These are phyloP conservation scores for Odontomyia ornata DNA, from an alignment of 2,888 invertebrate species.

Conservation along the genomic window DNA sequence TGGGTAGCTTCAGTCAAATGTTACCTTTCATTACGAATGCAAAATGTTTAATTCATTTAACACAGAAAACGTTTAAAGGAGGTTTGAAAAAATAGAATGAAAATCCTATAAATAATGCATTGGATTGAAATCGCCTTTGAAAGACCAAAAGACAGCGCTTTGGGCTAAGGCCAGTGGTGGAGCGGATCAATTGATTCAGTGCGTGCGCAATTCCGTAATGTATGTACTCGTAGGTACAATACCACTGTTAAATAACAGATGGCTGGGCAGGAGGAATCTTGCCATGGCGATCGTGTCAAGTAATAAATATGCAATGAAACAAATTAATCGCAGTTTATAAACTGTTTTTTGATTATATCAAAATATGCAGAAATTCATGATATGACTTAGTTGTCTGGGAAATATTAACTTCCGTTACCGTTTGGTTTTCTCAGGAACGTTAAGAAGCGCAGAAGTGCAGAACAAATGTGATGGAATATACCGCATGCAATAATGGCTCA, in stretches of 20 bases:
- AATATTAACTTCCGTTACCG: no score
- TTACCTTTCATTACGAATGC: constrained; percentile 7
- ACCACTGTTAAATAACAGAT: background rate
- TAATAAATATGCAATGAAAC: constrained; percentile 38
- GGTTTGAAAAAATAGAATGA: constrained; percentile 4
- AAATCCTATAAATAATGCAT: constrained; percentile 35
- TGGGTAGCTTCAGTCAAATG: constrained; percentile 17
- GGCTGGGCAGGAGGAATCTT: background rate
- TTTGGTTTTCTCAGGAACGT: no score
- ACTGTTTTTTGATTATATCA: background rate
- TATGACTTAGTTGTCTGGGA: no score
- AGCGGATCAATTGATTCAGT: background rate
- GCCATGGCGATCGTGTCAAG: background rate
- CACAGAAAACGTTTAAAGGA: constrained; percentile 11
- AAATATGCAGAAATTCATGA: background rate
- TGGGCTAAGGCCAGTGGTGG: background rate
- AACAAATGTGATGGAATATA: no score
- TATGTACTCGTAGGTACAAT: background rate
- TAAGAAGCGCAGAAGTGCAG: no score
- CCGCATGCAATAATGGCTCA: no score
- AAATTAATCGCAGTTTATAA: constrained; percentile 19
- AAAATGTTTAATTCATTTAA: constrained; percentile 34
- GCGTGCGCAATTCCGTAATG: constrained; percentile 6
- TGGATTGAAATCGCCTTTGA: background rate
- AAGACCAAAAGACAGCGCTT: background rate